Conservation (phyloP, 2,113 vertebrate genomes). For the Scolopax mira region DNA sequence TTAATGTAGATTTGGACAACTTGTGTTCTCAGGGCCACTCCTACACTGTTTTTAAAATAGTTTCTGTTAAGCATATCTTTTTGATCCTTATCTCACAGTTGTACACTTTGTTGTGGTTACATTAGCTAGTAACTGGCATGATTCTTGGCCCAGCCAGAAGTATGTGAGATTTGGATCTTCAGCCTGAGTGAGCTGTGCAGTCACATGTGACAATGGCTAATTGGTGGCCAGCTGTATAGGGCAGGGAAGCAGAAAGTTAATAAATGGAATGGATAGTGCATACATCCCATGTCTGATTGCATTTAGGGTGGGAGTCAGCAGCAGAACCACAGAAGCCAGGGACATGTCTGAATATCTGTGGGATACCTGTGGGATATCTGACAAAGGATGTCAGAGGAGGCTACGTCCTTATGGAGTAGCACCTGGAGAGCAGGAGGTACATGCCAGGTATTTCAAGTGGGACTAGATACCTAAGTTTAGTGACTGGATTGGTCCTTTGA, state of each 20-base stretch:
- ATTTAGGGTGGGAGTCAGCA: neutral
- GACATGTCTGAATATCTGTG: neutral
- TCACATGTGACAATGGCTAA: neutral
- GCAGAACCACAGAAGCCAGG: neutral
- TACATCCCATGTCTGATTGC: neutral
- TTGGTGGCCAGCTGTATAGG: neutral
- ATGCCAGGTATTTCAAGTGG: neutral
- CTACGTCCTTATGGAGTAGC: neutral
- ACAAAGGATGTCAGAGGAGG: neutral
- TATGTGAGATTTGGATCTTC: neutral
- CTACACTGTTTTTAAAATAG: neutral
- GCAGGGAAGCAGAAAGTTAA: neutral
- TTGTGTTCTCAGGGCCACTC: neutral
- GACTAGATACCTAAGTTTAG: neutral
- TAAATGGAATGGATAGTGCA: neutral
- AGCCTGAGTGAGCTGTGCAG: neutral
- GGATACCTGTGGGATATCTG: neutral
- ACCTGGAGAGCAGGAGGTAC: neutral
- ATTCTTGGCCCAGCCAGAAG: neutral
- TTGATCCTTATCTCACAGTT: neutral
- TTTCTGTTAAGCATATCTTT: neutral
- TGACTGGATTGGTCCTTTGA: neutral
- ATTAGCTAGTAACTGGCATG: neutral
- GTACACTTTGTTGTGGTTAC: neutral
- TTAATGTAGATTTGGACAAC: neutral